Percentiles rank a stretch among this genome's conserved stretches.
These are phyloP conservation scores for Acanthurus lineatus DNA, from an alignment of 2,797 vertebrate species.

Conservation along the genomic window DNA sequence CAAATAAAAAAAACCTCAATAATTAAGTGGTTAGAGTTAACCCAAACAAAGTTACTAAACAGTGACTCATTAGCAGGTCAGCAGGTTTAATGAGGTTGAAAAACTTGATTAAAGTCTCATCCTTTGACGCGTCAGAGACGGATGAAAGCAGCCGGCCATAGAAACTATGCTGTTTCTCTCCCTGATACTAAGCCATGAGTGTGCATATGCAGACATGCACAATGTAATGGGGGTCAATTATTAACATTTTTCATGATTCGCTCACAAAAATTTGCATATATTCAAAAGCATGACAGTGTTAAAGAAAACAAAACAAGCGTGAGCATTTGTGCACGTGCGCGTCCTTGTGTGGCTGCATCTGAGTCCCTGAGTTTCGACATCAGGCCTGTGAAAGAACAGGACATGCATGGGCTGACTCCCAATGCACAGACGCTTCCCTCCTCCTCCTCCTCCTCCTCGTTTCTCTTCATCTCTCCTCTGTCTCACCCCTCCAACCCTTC, in stretches of 20 bases:
- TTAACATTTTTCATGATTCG: background rate
- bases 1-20: background rate
- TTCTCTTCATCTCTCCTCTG: background rate
- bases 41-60: background rate
- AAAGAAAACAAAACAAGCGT: background rate
- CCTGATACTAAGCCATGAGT: background rate
- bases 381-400: conserved; percentile 36
- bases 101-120: background rate
- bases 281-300: background rate
- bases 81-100: background rate
- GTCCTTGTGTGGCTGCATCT: conserved; percentile 27
- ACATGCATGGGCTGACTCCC: conserved; percentile 52
- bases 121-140: background rate
- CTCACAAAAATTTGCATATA: background rate
- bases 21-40: background rate
- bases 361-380: conserved; percentile 41
- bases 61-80: background rate
- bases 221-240: background rate
- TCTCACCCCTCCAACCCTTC: background rate
- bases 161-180: background rate
- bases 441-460: conserved; percentile 28
- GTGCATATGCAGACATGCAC: background rate
- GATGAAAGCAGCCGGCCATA: background rate
- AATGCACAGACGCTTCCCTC: conserved; percentile 26
- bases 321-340: background rate